A percentile compares a stretch with the other conserved stretches of the same genome.
Evolutionary conservation across 2,888 invertebrate species (phyloP).

Genomic region (Shargacucullia verbasci): DNA sequence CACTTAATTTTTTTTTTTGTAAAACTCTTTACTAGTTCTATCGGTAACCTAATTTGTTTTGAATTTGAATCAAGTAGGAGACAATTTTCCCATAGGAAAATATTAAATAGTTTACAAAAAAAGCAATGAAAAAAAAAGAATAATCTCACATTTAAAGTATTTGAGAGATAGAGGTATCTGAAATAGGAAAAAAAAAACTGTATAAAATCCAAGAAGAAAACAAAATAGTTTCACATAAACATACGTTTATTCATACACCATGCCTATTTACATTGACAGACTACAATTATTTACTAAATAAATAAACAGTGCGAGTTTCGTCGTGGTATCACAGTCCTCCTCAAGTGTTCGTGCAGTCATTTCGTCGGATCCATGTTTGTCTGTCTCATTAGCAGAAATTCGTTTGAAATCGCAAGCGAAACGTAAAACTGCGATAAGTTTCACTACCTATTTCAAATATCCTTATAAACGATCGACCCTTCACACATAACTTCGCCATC

Average conservation of each 20-base stretch:
- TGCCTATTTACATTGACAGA: conserved; percentile 80
- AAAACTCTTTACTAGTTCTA: no score
- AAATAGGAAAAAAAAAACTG: neutral
- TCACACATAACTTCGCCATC: conserved; percentile 21
- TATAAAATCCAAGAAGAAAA: neutral
- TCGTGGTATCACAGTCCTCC: conserved; percentile 84
- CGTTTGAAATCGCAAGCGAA: conserved; percentile 49
- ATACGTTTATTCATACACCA: conserved; percentile 73
- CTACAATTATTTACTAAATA: conserved; percentile 71
- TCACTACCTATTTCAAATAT: conserved; percentile 28
- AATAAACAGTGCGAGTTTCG: conserved; percentile 73
- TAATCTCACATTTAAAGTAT: no score
- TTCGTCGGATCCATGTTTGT: conserved; percentile 27
- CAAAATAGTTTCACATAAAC: conserved; percentile 47
- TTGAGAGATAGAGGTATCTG: no score
- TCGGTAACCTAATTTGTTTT: no score
- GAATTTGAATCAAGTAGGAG: no score
- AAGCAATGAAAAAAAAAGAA: no score
- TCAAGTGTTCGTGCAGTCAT: conserved; percentile 39
- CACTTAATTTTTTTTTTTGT: no score
- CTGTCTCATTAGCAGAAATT: conserved; percentile 42
- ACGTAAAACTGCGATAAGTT: conserved; percentile 46
- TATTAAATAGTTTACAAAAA: no score
- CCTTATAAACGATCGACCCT: conserved; percentile 11
- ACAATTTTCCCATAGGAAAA: no score